Conservation (phyloP, 2,797 vertebrate genomes). For the Parotocinclus haroldoi region DNA sequence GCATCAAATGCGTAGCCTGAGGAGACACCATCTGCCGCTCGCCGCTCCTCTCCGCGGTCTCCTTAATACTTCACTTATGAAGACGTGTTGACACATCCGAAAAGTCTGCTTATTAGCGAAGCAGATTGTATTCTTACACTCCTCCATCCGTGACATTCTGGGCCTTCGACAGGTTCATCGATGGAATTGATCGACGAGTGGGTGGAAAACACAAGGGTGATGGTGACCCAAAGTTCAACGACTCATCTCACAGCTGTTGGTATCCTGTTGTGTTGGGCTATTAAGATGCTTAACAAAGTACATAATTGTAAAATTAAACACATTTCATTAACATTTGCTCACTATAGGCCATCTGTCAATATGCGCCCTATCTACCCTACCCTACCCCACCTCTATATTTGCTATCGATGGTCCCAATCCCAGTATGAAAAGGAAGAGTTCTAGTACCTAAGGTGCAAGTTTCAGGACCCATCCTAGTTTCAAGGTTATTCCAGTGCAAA, state of each 20-base stretch:
- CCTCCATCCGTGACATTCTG: neutral
- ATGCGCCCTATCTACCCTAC: no score
- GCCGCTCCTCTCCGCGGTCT: constrained; percentile 22
- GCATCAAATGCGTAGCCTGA: constrained; percentile 31
- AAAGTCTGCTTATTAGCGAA: constrained; percentile 12
- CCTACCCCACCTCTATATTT: no score
- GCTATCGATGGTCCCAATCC: no score
- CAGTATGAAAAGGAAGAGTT: no score
- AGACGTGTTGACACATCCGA: constrained; percentile 5
- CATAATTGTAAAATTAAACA: no score
- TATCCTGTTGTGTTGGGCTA: neutral
- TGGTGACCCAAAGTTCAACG: constrained; percentile 17
- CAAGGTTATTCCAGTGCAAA: no score
- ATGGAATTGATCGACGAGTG: constrained; percentile 13
- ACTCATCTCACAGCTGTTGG: constrained; percentile 17
- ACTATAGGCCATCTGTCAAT: no score
- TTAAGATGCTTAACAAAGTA: no score
- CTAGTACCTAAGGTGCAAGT: no score
- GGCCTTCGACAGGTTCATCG: constrained; percentile 1
- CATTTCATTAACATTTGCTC: no score
- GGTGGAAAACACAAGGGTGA: constrained; percentile 12
- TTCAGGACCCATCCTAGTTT: no score
- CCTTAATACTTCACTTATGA: constrained; percentile 26
- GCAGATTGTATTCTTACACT: constrained; percentile 5
- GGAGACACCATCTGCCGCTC: constrained; percentile 34